phyloP scores from a whole-genome alignment of 1,140 invertebrate species.

The Cyrtorhinus lividipennis region DNA sequence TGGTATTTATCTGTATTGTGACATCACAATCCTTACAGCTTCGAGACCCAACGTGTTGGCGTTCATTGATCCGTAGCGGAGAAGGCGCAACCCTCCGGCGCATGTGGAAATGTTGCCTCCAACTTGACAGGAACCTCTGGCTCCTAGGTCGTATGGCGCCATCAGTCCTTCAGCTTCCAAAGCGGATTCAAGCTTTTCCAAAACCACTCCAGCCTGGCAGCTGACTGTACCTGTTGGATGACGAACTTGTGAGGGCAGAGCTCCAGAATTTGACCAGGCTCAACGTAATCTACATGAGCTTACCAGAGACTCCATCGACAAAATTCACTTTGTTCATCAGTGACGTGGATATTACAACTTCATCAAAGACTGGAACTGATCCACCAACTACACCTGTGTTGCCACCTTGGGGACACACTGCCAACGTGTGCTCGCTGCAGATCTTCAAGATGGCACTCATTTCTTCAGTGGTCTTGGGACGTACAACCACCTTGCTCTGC shows the following conservation, averaged over 20 bases:
- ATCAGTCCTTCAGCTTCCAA: conserved; percentile 60
- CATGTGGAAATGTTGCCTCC: conserved; percentile 95
- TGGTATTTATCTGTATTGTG: no score
- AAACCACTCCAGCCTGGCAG: conserved; percentile 83
- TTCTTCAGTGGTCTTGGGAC: conserved; percentile 73
- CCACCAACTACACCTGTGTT: conserved; percentile 89
- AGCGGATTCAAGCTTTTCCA: conserved; percentile 71
- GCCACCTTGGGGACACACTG: conserved; percentile 87
- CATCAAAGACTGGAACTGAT: conserved; percentile 90
- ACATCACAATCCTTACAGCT: no score
- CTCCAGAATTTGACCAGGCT: not conserved
- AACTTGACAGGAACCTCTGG: conserved; percentile 93
- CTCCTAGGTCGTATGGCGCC: conserved; percentile 90
- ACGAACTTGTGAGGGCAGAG: not conserved
- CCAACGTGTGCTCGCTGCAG: conserved; percentile 68
- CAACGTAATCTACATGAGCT: not conserved
- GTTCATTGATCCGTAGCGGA: conserved; percentile 91
- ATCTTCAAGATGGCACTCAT: conserved; percentile 72
- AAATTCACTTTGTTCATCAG: conserved; percentile 69
- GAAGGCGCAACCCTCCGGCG: conserved; percentile 78
- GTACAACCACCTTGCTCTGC: conserved; percentile 54
- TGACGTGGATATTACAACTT: conserved; percentile 74
- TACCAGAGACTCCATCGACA: not conserved
- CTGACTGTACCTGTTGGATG: conserved; percentile 50
- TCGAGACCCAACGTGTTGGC: conserved; percentile 82